Percentiles rank a stretch among this genome's conserved stretches.
phyloP scores from a whole-genome alignment of 2,113 vertebrate genomes.

The Malurus elegans region DNA sequence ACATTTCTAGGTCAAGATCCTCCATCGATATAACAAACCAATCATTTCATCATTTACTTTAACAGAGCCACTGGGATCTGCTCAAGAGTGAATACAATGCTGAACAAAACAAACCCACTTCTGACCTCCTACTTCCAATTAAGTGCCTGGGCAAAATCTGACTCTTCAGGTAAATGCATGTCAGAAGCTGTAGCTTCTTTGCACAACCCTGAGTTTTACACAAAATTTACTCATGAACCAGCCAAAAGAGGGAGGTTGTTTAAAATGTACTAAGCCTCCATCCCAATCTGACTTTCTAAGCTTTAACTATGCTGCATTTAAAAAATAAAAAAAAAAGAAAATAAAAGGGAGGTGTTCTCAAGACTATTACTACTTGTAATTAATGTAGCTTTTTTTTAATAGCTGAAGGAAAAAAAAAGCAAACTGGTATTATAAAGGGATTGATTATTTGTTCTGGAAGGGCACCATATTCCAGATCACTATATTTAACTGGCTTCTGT shows the following conservation, averaged over 20 bases:
- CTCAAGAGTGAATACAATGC: not conserved
- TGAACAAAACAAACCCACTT: not conserved
- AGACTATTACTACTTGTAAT: not conserved
- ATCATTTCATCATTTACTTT: not conserved
- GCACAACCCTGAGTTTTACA: not conserved
- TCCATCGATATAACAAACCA: not conserved
- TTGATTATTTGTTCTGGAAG: not conserved
- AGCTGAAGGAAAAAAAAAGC: not conserved
- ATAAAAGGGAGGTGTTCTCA: not conserved
- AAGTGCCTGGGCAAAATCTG: not conserved
- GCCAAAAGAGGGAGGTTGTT: not conserved
- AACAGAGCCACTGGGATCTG: not conserved
- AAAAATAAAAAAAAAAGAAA: not conserved
- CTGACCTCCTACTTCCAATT: not conserved
- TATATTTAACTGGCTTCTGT: not conserved
- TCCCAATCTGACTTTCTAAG: not conserved
- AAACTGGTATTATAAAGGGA: not conserved
- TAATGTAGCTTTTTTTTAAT: not conserved
- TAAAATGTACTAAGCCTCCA: not conserved
- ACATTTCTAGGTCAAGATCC: not conserved
- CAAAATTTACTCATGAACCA: not conserved
- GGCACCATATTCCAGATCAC: not conserved
- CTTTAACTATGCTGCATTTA: not conserved
- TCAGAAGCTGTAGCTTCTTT: not conserved
- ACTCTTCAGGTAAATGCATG: not conserved